Base-by-base conservation (phyloP, 1,140 invertebrate species). In the Caenorhabditis remanei region DNA sequence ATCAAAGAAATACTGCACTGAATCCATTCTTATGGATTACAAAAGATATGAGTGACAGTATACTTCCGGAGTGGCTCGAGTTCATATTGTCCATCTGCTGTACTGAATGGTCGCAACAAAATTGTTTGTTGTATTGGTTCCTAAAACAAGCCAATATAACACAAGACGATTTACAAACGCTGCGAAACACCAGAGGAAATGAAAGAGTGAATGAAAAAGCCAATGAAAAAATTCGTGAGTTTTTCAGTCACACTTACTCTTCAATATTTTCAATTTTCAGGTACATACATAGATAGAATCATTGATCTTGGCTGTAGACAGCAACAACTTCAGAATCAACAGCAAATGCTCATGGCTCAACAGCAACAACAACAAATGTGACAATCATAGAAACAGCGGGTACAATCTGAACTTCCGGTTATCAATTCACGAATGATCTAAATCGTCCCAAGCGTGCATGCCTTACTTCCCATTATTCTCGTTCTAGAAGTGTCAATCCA, bases 1-100 rank as follows among this genome's bases (percentile, higher is more conserved):
- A 19, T 41, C 11, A 4, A 2, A 32, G 32, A 2, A 32, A 32
- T 32, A 32, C 32, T 32, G 32, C 32, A 32, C 32, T 40, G 21
- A 79, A 79, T 3, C 71, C 71, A 3, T 43, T 79, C n/a, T 7
- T 24, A 21, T 79, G 46, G 46, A 19, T 50, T 2, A 11, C 13
- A 32, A n/a, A 0, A 4, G 46, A 79, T 11, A 79, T 79, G 71
- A 50, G 4, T 7, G 71, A 79, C 46, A 24, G 11, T n/a, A 79
- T 79, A 53, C 71, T 79, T 6, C n/a, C 50, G 4, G 71, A 79
- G 24, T 79, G 71, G 71, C 46, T 79, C 1, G 71, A 40, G 13
- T 79, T 79, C 71, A 79, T 79, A 4, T 0, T 79, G 2, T 6
- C 46, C 7, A 53, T 79, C 13, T 75, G 67, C 40, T 24, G 71